A percentile compares a stretch with the other conserved stretches of the same genome.
These are phyloP conservation scores for Pseudocheirus occidentalis DNA, from an alignment of 2,797 vertebrate species.

Conservation along the genomic window DNA sequence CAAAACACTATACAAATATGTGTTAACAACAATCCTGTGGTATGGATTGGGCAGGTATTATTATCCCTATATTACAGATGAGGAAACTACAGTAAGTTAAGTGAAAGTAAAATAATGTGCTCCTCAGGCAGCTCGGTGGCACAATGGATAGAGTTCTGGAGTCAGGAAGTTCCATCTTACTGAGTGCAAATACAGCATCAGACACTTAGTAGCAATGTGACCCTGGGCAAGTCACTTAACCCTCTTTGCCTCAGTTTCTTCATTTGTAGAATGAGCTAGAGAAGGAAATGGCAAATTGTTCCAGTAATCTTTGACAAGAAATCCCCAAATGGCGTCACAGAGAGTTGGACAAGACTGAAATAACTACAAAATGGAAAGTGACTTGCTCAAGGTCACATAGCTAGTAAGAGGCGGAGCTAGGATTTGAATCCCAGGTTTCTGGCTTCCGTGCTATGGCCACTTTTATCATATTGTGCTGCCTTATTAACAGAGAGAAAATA, in stretches of 20 bases:
- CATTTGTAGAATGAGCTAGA: too few relatives aligned
- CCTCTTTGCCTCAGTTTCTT: too few relatives aligned
- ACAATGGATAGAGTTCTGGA: too few relatives aligned
- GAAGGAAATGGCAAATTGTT: too few relatives aligned
- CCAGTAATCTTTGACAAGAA: too few relatives aligned
- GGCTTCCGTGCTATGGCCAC: not conserved
- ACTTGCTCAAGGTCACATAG: not conserved
- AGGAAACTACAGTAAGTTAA: not conserved
- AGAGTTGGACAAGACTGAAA: too few relatives aligned
- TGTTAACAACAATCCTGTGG: not conserved
- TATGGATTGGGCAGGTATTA: not conserved
- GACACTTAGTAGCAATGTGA: too few relatives aligned
- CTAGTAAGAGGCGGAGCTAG: not conserved
- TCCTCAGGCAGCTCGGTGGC: not conserved
- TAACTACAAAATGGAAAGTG: not conserved
- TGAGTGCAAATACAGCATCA: too few relatives aligned
- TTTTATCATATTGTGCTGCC: not conserved
- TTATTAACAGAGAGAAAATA: not conserved
- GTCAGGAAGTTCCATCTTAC: too few relatives aligned
- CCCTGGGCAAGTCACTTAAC: too few relatives aligned
- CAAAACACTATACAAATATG: not conserved
- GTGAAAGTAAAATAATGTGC: not conserved
- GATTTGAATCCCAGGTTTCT: not conserved
- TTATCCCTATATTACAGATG: not conserved
- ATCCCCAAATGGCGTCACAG: too few relatives aligned